Evolutionary conservation across 92 coral and sea anemone species (phyloP).

Genomic region (Porites rus): DNA sequence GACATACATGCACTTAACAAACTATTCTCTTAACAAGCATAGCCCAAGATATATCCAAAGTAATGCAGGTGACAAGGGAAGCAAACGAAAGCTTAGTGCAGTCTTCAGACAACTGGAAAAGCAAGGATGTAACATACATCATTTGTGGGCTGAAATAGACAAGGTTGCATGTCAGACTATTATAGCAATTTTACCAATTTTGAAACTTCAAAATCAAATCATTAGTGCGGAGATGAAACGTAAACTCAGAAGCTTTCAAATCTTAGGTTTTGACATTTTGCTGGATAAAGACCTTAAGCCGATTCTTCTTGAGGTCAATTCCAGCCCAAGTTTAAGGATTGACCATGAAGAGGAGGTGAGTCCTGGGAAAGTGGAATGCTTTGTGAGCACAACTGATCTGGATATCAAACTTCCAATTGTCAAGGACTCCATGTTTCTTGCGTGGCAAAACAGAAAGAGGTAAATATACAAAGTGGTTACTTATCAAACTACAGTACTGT

Average conservation of each 20-base stretch:
- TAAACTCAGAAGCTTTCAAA: slow-evolving; percentile 77
- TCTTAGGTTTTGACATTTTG: slow-evolving; percentile 88
- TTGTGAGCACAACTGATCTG: slow-evolving; percentile 84
- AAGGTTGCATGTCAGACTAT: slow-evolving; percentile 76
- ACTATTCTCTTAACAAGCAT: slow-evolving; percentile 83
- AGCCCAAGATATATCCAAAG: slow-evolving; percentile 83
- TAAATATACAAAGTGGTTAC: slow-evolving; percentile 11
- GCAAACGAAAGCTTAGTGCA: slow-evolving; percentile 86
- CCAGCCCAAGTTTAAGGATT: slow-evolving; percentile 84
- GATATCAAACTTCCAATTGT: slow-evolving; percentile 88
- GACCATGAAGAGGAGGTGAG: slow-evolving; percentile 84
- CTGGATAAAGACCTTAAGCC: slow-evolving; percentile 73
- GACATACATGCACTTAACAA: slow-evolving; percentile 87
- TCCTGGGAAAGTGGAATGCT: slow-evolving; percentile 74
- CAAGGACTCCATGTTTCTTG: slow-evolving; percentile 66
- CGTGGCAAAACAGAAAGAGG: slow-evolving; percentile 68
- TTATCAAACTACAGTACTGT: too few relatives aligned
- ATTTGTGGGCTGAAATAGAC: slow-evolving; percentile 82
- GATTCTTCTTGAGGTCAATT: slow-evolving; percentile 81
- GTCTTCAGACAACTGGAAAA: slow-evolving; percentile 77
- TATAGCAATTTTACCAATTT: slow-evolving; percentile 79
- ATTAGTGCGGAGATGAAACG: slow-evolving; percentile 70
- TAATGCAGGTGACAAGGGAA: slow-evolving; percentile 83
- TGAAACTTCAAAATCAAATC: slow-evolving; percentile 72
- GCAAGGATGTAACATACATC: slow-evolving; percentile 68